Conservation (phyloP, 2,797 vertebrate species). For the Sphaeramia orbicularis region DNA sequence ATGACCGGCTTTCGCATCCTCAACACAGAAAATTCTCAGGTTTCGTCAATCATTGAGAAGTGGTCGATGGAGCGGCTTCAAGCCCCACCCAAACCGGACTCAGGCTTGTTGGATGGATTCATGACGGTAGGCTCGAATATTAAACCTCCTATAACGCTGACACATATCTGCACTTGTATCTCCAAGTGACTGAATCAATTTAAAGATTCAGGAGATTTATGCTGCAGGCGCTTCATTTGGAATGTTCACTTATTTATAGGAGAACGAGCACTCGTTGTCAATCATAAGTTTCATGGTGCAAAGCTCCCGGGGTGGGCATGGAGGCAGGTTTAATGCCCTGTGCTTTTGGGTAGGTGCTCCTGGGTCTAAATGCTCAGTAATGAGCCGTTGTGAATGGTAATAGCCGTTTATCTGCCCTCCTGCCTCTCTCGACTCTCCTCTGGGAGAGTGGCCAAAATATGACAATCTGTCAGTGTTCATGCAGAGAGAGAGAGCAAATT, state of each 20-base stretch:
- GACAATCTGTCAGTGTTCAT: slow-evolving; percentile 83
- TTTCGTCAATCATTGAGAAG: slow-evolving; percentile 97
- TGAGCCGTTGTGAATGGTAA: slow-evolving; percentile 81
- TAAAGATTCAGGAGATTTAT: slow-evolving; percentile 17
- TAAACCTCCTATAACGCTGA: neutral
- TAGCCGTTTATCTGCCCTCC: slow-evolving; percentile 81
- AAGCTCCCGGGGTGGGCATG: slow-evolving; percentile 28
- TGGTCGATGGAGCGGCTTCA: slow-evolving; percentile 99
- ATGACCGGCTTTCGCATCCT: slow-evolving; percentile 98
- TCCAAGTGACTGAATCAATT: slow-evolving; percentile 30
- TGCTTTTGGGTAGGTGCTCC: slow-evolving; percentile 60
- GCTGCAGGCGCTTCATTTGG: slow-evolving; percentile 21
- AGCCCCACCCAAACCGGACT: slow-evolving; percentile 96
- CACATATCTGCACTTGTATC: neutral
- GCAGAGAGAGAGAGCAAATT: slow-evolving; percentile 78
- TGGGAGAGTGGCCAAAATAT: slow-evolving; percentile 83
- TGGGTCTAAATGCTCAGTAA: slow-evolving; percentile 80
- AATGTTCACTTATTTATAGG: slow-evolving; percentile 5
- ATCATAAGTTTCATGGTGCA: slow-evolving; percentile 39
- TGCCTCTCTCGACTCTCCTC: slow-evolving; percentile 77
- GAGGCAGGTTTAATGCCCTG: slow-evolving; percentile 46
- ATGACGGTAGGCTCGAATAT: slow-evolving; percentile 90
- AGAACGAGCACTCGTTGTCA: slow-evolving; percentile 49
- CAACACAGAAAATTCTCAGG: slow-evolving; percentile 95
- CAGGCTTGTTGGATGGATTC: slow-evolving; percentile 98